These are phyloP conservation scores for Aphelenchoides besseyi DNA, from an alignment of 1,140 invertebrate species.

Conservation along the genomic window DNA sequence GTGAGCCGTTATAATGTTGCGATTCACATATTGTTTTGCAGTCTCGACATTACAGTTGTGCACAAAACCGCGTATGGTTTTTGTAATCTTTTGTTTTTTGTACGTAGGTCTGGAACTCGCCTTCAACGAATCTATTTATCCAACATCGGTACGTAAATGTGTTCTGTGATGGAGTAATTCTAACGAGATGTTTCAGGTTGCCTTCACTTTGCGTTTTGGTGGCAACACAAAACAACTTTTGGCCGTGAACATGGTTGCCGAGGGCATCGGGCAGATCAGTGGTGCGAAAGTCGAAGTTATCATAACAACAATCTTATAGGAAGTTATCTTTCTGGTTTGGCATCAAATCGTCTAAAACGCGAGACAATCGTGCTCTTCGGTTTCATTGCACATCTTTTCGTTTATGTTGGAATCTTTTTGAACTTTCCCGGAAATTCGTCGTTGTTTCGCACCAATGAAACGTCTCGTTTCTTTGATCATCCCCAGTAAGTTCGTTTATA, in stretches of 20 bases:
- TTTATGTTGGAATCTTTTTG: slow-evolving; percentile 79
- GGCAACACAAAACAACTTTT: slow-evolving; percentile 47
- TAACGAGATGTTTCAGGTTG: no score
- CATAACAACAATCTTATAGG: slow-evolving; percentile 65
- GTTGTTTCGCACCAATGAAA: slow-evolving; percentile 68
- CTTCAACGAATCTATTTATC: slow-evolving; percentile 49
- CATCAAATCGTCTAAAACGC: slow-evolving; percentile 77
- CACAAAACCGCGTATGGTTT: slow-evolving; percentile 34
- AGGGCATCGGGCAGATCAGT: slow-evolving; percentile 46
- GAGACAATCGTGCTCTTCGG: slow-evolving; percentile 82
- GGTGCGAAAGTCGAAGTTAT: slow-evolving; percentile 29
- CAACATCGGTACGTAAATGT: no score
- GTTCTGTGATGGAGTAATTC: no score
- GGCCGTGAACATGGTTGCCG: slow-evolving; percentile 46
- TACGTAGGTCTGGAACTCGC: slow-evolving; percentile 52
- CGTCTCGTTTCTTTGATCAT: slow-evolving; percentile 68
- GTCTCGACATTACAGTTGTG: neutral
- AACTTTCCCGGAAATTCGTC: slow-evolving; percentile 80
- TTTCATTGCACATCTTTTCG: slow-evolving; percentile 75
- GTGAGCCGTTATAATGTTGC: neutral
- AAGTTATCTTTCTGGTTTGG: slow-evolving; percentile 80
- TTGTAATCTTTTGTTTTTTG: slow-evolving; percentile 41
- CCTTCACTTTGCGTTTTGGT: slow-evolving; percentile 37
- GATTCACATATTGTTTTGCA: neutral
- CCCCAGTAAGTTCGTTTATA: slow-evolving; percentile 1